phyloP scores from a whole-genome alignment of 2,113 vertebrate genomes.

The Podiceps cristatus region DNA sequence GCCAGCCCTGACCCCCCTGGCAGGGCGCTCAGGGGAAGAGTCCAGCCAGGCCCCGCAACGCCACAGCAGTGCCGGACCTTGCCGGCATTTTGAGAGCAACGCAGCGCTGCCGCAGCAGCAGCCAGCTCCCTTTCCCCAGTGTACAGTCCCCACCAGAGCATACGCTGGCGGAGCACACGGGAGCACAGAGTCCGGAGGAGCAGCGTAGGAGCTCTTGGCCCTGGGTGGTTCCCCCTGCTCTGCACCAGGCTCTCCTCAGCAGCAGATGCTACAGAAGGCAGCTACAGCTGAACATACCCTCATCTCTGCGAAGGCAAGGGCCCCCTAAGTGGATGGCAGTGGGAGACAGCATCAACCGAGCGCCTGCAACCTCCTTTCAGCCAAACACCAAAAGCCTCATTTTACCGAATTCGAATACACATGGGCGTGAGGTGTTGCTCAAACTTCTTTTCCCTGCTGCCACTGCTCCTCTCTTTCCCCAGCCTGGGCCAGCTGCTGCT shows the following conservation, averaged over 20 bases:
- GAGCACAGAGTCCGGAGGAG: neutral
- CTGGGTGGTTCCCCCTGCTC: neutral
- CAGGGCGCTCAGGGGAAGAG: neutral
- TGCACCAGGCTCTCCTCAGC: neutral
- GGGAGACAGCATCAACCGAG: accelerated
- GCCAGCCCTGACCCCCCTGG: neutral
- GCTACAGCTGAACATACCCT: neutral
- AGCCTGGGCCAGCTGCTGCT: neutral
- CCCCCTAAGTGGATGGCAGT: neutral
- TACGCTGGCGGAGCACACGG: neutral
- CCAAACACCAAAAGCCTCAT: neutral
- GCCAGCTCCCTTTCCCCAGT: neutral
- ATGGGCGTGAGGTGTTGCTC: neutral
- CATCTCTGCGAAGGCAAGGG: neutral
- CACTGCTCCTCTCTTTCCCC: neutral
- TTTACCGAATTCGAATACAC: neutral
- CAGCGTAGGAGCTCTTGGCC: neutral
- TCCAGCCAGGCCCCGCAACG: accelerated
- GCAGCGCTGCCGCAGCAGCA: neutral
- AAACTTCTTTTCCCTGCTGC: neutral
- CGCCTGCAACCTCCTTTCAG: neutral
- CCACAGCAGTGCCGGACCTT: neutral
- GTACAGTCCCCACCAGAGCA: neutral
- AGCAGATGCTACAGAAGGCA: neutral
- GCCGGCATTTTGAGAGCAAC: neutral